These are phyloP conservation scores for Manis javanica DNA, from an alignment of 2,797 vertebrate genomes.

Conservation along the genomic window DNA sequence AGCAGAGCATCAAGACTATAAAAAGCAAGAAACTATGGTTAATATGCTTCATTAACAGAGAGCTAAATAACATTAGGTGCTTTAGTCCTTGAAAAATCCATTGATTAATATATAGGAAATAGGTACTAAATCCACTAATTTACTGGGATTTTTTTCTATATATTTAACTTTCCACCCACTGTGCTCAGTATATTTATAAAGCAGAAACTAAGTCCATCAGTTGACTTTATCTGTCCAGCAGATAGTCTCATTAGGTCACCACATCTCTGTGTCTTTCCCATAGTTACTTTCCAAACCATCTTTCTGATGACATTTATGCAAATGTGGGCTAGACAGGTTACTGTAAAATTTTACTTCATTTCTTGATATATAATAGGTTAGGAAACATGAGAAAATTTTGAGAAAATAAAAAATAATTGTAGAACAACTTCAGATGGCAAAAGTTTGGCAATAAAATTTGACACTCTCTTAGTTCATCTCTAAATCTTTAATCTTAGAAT, in stretches of 20 bases:
- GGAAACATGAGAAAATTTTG: not conserved
- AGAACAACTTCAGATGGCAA: not conserved
- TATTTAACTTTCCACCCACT: not conserved
- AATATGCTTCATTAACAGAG: not conserved
- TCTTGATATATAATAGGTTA: not conserved
- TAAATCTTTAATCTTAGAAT: not conserved
- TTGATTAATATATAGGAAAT: not conserved
- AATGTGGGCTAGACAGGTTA: not conserved
- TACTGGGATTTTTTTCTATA: not conserved
- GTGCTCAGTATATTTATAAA: not conserved
- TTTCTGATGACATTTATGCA: not conserved
- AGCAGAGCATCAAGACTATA: not conserved
- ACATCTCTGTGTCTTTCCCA: not conserved
- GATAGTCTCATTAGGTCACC: not conserved
- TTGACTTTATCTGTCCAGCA: not conserved
- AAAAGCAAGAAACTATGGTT: not conserved
- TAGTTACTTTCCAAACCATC: not conserved
- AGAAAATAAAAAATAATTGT: not conserved
- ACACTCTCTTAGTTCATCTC: not conserved
- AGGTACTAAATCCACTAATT: not conserved
- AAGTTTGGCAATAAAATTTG: not conserved
- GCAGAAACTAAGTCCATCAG: not conserved
- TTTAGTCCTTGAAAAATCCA: not conserved
- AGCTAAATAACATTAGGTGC: not conserved
- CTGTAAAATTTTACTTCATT: not conserved